Evolutionary conservation across 2,888 invertebrate genomes (phyloP), one percentile per base, ranked within the genome.

Genomic region (Pristionchus mayeri): DNA sequence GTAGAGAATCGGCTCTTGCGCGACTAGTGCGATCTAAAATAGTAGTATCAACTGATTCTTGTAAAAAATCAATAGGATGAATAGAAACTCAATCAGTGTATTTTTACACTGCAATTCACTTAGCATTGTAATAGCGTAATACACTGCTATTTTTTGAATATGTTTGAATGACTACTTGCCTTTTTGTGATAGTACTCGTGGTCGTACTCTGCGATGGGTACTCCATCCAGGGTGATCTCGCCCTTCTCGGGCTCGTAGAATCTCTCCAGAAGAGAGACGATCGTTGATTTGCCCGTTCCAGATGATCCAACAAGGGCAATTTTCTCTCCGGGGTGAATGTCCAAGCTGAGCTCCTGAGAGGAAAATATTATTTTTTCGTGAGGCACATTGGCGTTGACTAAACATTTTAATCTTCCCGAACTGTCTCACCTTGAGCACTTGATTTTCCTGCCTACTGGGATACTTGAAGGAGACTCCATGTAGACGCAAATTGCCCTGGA

Each of bases 291-390:
- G 13, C 94, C 94, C 3, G 93, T 93, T 6, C 90, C 90, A 67
- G 87, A 92, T 16, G 93, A 93, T 0, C 94, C 94, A 13, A 94
- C 94, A 57, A 94, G 88, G 9, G 94, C 94, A 40, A 93, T 92
- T 6, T 93, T 92, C 87, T 93, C 93, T 7, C 93, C 93, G 6
- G 57, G 0, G 88, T 85, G 50, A 93, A 93, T 21, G 71, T 86
- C 88, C 93, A 93, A 48, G 30, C 50, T 80, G 24, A 86, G 44
- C 2, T 78, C 82, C 82, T 82, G 18, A 16, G 50, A 80, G 6
- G 44, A 7, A 57, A 57, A 13, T 7, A 57, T 57, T 24, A 7
- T 21, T 13, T 57, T 24, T 57, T 44, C n/a, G n/a, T n/a, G n/a
- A n/a, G n/a, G n/a, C n/a, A n/a, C n/a, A 13, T 44, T 44, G 44